phyloP scores from a whole-genome alignment of 2,797 vertebrate species.

The Lutjanus argentimaculatus region DNA sequence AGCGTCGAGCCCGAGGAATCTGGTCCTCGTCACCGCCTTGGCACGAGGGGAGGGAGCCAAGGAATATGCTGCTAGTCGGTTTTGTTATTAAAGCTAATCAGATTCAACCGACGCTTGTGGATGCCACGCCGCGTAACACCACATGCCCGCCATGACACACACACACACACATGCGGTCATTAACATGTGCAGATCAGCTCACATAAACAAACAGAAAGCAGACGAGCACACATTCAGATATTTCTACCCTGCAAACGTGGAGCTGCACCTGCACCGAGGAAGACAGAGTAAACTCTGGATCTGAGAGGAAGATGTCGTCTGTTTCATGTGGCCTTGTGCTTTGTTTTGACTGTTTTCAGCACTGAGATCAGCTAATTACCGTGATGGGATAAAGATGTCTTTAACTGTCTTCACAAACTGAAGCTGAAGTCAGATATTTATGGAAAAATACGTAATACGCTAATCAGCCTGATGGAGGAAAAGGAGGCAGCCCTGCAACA shows the following conservation, averaged over 20 bases:
- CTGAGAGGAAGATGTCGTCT: not conserved
- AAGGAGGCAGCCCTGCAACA: not conserved
- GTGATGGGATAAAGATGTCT: slow-evolving; percentile 20
- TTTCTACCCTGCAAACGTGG: not conserved
- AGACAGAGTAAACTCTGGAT: not conserved
- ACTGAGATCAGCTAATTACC: slow-evolving; percentile 10
- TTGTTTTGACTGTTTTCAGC: not conserved
- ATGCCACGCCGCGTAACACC: slow-evolving; percentile 18
- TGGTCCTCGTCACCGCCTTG: slow-evolving; percentile 70
- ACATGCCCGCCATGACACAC: slow-evolving; percentile 25
- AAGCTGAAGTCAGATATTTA: not conserved
- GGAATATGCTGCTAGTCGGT: slow-evolving; percentile 21
- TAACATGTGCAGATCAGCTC: slow-evolving; percentile 24
- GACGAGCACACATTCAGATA: not conserved
- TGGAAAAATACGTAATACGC: not conserved
- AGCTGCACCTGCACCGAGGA: slow-evolving; percentile 1
- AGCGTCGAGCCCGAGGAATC: slow-evolving; percentile 61
- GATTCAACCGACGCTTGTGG: slow-evolving; percentile 38
- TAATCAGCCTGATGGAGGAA: not conserved
- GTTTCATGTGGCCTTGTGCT: not conserved
- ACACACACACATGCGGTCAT: not conserved
- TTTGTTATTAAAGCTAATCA: slow-evolving; percentile 56
- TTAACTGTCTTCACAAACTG: not conserved
- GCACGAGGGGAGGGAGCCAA: slow-evolving; percentile 11
- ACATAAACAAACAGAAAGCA: slow-evolving; percentile 33